Evolutionary conservation across 2,113 vertebrate species (phyloP).

Genomic region (Picathartes gymnocephalus): DNA sequence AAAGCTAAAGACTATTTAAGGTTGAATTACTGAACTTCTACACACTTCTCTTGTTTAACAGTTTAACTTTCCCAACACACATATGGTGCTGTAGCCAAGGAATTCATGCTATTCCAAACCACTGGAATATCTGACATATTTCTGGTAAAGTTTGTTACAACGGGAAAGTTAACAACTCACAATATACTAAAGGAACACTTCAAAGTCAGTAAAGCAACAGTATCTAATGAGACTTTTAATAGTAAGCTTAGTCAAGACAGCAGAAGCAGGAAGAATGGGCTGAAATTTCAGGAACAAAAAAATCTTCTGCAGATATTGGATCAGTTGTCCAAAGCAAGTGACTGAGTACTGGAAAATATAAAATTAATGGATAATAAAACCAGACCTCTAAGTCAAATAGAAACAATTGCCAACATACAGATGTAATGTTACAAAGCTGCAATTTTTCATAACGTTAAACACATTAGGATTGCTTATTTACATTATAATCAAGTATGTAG

Average conservation of each 20-base stretch:
- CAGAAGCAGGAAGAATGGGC: constrained; percentile 29
- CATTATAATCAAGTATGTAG: background rate
- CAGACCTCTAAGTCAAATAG: background rate
- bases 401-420: background rate
- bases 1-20: background rate
- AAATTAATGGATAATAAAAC: constrained; percentile 14
- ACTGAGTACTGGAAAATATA: constrained; percentile 1
- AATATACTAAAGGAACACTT: background rate
- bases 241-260: background rate
- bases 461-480: background rate
- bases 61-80: background rate
- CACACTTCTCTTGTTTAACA: background rate
- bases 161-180: background rate
- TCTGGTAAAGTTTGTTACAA: background rate
- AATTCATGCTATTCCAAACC: background rate
- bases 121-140: background rate
- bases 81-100: background rate
- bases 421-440: background rate
- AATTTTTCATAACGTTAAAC: background rate
- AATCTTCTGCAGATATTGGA: background rate
- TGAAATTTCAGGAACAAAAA: constrained; percentile 17
- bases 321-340: background rate
- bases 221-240: background rate
- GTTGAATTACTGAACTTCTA: background rate
- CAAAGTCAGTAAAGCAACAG: background rate